Evolutionary conservation across 2,888 invertebrate genomes (phyloP).

Genomic region (Syrphus vitripennis): DNA sequence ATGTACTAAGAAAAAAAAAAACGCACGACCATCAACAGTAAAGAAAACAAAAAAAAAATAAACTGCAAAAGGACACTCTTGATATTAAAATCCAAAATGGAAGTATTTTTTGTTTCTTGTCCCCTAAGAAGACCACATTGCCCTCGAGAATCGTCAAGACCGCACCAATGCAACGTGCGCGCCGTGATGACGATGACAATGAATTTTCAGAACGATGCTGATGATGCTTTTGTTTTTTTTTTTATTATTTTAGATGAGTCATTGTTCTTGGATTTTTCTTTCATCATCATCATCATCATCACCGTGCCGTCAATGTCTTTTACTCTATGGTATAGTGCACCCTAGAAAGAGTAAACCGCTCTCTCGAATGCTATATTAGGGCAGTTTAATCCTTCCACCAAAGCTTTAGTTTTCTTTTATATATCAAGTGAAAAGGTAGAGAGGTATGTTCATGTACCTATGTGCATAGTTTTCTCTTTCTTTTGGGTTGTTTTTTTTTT

Average conservation of each 20-base stretch:
- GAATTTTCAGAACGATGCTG: slow-evolving; percentile 28
- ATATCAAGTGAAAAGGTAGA: neutral
- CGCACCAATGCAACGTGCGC: too few species aligned
- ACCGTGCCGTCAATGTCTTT: neutral
- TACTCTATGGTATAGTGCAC: neutral
- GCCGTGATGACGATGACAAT: slow-evolving; percentile 32
- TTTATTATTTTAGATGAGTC: slow-evolving; percentile 33
- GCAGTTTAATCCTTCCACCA: slow-evolving; percentile 30
- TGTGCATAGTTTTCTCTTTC: neutral
- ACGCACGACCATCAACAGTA: slow-evolving; percentile 11
- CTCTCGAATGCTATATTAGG: slow-evolving; percentile 30
- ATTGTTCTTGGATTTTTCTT: slow-evolving; percentile 32
- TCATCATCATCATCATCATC: slow-evolving; percentile 1
- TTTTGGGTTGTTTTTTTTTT: slow-evolving; percentile 16
- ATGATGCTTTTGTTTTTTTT: slow-evolving; percentile 38
- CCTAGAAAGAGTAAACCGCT: neutral
- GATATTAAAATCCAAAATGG: slow-evolving; percentile 5
- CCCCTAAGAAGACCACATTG: slow-evolving; percentile 10
- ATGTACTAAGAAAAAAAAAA: too few species aligned
- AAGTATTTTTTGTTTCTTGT: neutral
- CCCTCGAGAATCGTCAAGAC: slow-evolving; percentile 35
- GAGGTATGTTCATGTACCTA: too few species aligned
- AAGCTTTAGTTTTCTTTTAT: slow-evolving; percentile 4
- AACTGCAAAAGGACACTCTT: slow-evolving; percentile 46
- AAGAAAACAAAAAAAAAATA: neutral